Percentiles rank a stretch among this genome's conserved stretches.
phyloP scores from a whole-genome alignment of 92 coral and sea anemone species.

The Epizoanthus scotinus region DNA sequence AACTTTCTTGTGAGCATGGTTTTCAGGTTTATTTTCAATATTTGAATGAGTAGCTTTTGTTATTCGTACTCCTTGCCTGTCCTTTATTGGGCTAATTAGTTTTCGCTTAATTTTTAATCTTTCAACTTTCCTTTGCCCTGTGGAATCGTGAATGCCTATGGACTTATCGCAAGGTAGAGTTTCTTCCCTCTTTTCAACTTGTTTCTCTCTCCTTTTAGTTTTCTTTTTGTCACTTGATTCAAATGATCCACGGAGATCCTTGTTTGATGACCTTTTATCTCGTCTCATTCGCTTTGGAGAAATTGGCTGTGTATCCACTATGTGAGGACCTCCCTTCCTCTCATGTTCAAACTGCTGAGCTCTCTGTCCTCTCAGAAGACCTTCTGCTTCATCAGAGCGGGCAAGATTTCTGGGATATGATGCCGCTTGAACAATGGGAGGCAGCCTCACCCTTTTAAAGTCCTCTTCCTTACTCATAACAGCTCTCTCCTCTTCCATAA shows the following conservation, averaged over 20 bases:
- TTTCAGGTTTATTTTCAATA: not conserved
- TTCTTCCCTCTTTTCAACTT: constrained; percentile 34
- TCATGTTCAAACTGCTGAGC: constrained; percentile 84
- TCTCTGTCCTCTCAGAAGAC: constrained; percentile 80
- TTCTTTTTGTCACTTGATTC: constrained; percentile 29
- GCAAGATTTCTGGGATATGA: constrained; percentile 77
- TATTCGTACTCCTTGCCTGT: constrained; percentile 2
- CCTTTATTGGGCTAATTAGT: constrained; percentile 15
- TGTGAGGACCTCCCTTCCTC: constrained; percentile 35
- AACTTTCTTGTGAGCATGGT: constrained; percentile 14
- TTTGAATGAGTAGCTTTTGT: constrained; percentile 8
- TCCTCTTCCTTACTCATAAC: constrained; percentile 23
- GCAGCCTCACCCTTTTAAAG: constrained; percentile 72
- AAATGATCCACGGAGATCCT: not conserved
- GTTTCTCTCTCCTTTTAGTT: constrained; percentile 18
- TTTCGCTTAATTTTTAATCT: constrained; percentile 33
- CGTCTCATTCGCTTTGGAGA: constrained; percentile 50
- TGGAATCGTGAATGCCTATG: constrained; percentile 9
- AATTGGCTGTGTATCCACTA: constrained; percentile 47
- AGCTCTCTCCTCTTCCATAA: constrained; percentile 10
- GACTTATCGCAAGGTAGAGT: constrained; percentile 5
- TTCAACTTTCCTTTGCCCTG: constrained; percentile 24
- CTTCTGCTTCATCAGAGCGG: constrained; percentile 62
- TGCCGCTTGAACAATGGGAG: constrained; percentile 95
- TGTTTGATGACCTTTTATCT: constrained; percentile 24